Percentiles rank a stretch among this genome's conserved stretches.
Conservation (phyloP, 37 sponge, comb jelly and placozoan genomes). For the Aphrocallistes beatrix region DNA sequence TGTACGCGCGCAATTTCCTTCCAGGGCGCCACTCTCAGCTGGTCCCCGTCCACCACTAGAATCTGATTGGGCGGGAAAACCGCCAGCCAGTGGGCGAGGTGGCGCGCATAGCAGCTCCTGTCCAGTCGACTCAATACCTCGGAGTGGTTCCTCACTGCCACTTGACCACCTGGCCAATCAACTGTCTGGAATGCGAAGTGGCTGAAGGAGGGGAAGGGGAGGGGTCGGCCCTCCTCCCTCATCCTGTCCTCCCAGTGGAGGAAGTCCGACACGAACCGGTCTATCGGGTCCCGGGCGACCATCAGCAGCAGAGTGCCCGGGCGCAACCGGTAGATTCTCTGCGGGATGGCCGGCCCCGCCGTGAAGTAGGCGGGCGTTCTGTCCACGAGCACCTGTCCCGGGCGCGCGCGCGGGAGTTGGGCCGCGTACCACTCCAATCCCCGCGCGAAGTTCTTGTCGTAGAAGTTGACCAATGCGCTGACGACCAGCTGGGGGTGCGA, state of each 20-base stretch:
- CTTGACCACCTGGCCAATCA: background rate
- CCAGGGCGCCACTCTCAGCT: slow-evolving; percentile 38
- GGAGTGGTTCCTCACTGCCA: slow-evolving; percentile 18
- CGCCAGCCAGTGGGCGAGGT: slow-evolving; percentile 52
- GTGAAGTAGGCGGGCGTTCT: slow-evolving; percentile 78
- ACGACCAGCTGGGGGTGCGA: slow-evolving; percentile 50
- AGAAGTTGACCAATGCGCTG: slow-evolving; percentile 48
- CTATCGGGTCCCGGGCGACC: slow-evolving; percentile 67
- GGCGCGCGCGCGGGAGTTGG: slow-evolving; percentile 33
- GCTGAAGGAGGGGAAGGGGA: background rate
- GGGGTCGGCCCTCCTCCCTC: background rate
- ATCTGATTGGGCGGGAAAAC: slow-evolving; percentile 53
- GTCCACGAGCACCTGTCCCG: slow-evolving; percentile 47
- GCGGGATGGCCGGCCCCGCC: slow-evolving; percentile 25
- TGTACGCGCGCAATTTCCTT: slow-evolving; percentile 35
- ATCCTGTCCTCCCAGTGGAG: slow-evolving; percentile 31
- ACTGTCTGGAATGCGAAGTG: background rate
- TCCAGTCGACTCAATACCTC: background rate
- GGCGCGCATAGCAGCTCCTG: slow-evolving; percentile 48
- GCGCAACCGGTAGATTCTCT: slow-evolving; percentile 30
- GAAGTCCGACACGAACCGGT: slow-evolving; percentile 61
- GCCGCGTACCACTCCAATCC: slow-evolving; percentile 58
- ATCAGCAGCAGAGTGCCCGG: slow-evolving; percentile 45
- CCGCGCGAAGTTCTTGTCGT: slow-evolving; percentile 35
- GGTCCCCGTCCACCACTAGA: slow-evolving; percentile 55